Conservation (phyloP, 2,888 invertebrate genomes). For the Sisyra nigra region DNA sequence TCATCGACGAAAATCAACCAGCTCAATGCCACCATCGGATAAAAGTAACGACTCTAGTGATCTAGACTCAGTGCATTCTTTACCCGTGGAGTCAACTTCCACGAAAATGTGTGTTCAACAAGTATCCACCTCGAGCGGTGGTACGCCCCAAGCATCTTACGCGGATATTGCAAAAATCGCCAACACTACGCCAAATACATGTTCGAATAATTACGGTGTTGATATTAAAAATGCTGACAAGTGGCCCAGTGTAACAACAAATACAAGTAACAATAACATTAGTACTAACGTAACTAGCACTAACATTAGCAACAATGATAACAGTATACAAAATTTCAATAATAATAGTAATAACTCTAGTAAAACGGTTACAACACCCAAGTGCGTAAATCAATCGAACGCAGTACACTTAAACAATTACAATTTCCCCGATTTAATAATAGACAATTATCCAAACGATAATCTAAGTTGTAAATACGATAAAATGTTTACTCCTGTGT, state of each 20-base stretch:
- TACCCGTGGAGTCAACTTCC: conserved; percentile 39
- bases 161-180: conserved; percentile 63
- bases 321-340: conserved; percentile 3
- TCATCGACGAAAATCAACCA: conserved; percentile 49
- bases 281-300: background rate
- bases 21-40: conserved; percentile 66
- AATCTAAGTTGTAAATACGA: conserved; percentile 2
- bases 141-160: conserved; percentile 47
- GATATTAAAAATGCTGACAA: conserved; percentile 18
- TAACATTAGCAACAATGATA: conserved; percentile 4
- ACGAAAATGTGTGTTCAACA: conserved; percentile 14
- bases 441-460: conserved; percentile 6
- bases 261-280: conserved; percentile 6
- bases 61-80: conserved; percentile 70
- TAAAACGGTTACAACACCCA: conserved; percentile 8
- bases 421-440: conserved; percentile 34
- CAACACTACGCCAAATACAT: conserved; percentile 11
- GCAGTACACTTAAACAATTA: conserved; percentile 19
- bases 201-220: conserved; percentile 13
- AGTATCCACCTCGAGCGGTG: conserved; percentile 23
- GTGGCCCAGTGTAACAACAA: conserved; percentile 13
- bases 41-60: conserved; percentile 70
- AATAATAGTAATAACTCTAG: conserved; percentile 12
- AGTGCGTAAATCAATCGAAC: background rate
- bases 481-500: conserved; percentile 7